Evolutionary conservation across 2,888 invertebrate species (phyloP), one percentile per base, ranked within the genome.

Genomic region (Masnerella sp.): DNA sequence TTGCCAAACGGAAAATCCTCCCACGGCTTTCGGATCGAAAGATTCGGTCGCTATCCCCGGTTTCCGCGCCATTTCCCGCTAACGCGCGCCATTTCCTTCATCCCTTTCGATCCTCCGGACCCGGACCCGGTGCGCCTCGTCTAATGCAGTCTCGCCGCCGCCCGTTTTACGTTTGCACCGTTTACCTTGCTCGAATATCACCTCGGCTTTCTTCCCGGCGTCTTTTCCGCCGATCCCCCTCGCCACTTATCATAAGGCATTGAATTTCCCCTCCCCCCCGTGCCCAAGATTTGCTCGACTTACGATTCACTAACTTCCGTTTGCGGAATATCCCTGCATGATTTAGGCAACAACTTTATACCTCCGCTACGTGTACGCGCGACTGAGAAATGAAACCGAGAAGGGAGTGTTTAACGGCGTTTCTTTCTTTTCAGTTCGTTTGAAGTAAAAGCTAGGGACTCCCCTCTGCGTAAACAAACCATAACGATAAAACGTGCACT

Each of bases 21-120:
- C 83, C 82, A 84, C 83, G 82, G 78, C 77, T 80, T 52, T 69
- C 58, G 73, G 73, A 76, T 73, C 70, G 64, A 61, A 67, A 78
- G 80, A 80, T 78, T 81, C 79, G 62, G 43, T 70, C 85, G 83
- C 87, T 86, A 86, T 87, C 87, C 87, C 84, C 82, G 82, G 83
- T 87, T 87, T 87, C 87, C 86, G 84, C 86, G 84, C 87, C 87
- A 87, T 87, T 87, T 87, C 87, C 81, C 83, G 83, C 82, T 87
- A 87, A 87, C 85, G 87, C 82, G 83, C 86, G 81, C 87, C 87
- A 87, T 87, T 87, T 87, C 86, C 86, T 87, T 84, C 81, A 83
- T 80, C 83, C 80, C 82, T 79, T 82, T 79, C 80, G 71, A 80
- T 80, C 76, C 79, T 77, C n/a, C 77, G 69, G 52, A 67, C 67